These are phyloP conservation scores for Lamprologus speciosus DNA, from an alignment of 2,113 vertebrate species.

Conservation along the genomic window DNA sequence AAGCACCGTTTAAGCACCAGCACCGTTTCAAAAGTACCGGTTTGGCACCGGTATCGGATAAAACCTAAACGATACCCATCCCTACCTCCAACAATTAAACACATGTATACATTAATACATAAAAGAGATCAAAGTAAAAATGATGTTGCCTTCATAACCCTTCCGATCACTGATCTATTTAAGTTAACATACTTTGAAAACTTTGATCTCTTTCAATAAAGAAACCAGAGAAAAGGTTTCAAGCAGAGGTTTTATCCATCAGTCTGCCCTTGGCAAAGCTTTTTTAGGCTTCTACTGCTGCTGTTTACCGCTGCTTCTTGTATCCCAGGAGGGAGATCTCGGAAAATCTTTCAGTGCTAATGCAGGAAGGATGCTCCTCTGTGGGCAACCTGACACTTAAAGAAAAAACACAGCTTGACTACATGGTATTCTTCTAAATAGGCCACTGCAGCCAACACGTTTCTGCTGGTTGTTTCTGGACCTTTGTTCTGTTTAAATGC, in stretches of 20 bases:
- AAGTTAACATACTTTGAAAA: background rate
- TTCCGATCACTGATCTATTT: background rate
- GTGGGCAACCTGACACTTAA: background rate
- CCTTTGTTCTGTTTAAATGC: background rate
- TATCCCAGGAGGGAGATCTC: background rate
- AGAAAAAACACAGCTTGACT: background rate
- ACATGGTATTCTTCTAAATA: background rate
- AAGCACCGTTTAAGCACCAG: too few relatives aligned
- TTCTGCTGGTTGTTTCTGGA: background rate
- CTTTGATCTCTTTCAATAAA: background rate
- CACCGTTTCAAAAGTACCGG: too few relatives aligned
- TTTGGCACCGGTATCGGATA: too few relatives aligned
- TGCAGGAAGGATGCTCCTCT: background rate
- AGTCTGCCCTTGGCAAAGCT: background rate
- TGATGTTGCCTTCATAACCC: accelerated
- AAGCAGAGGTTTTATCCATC: accelerated
- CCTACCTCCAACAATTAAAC: accelerated
- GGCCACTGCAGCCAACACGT: background rate
- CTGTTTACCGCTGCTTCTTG: background rate
- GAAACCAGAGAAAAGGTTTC: background rate
- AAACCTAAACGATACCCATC: too few relatives aligned
- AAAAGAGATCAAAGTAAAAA: background rate
- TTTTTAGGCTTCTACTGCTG: background rate
- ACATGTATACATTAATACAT: background rate
- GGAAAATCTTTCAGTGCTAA: slow-evolving; percentile 3